Base-by-base conservation (phyloP, 1,140 invertebrate genomes). In the Semibalanus balanoides region DNA sequence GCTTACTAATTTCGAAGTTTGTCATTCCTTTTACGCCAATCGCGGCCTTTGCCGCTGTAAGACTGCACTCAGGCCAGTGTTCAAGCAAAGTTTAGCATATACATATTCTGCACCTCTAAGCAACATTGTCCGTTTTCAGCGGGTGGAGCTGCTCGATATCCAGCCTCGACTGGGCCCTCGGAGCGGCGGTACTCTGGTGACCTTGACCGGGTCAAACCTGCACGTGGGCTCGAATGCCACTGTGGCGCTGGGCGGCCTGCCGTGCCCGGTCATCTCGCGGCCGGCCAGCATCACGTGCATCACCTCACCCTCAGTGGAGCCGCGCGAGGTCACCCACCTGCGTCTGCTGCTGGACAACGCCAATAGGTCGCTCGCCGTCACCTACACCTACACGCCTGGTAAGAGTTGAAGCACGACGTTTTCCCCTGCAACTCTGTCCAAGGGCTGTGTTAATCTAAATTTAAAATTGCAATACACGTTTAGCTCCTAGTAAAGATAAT, bases 121-220 rank as follows among this genome's bases (percentile, higher is more conserved):
- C n/a, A n/a, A n/a, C n/a, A n/a, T n/a, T n/a, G n/a, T n/a, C n/a
- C n/a, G n/a, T n/a, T n/a, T n/a, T n/a, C 51, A 64, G 51, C 51
- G 14, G 14, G 22, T 64, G 11, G 51, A 64, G 51, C 14, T 64
- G 22, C 14, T 64, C 11, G 51, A 64, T 19, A 19, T 64, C 51
- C 51, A 64, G 14, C 51, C 51, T 1, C 51, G 51, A 1, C 11
- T 64, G 14, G 51, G 97, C 0, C 97, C 97, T 9, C 89, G 92
- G 80, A 95, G 94, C 79, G 97, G 97, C 30, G 97, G 97, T 0
- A 98, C 96, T 0, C 89, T 92, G 79, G 83, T 99, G 73, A 93
- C 93, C 3, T 91, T 99, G 76, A 91, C 89, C 78, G 97, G 97
- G 28, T 88, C 90, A 79, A 92, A 96, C 85, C 84, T 99, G 73